phyloP scores from a whole-genome alignment of 2,113 vertebrate species.

The Chloroceryle aenea region DNA sequence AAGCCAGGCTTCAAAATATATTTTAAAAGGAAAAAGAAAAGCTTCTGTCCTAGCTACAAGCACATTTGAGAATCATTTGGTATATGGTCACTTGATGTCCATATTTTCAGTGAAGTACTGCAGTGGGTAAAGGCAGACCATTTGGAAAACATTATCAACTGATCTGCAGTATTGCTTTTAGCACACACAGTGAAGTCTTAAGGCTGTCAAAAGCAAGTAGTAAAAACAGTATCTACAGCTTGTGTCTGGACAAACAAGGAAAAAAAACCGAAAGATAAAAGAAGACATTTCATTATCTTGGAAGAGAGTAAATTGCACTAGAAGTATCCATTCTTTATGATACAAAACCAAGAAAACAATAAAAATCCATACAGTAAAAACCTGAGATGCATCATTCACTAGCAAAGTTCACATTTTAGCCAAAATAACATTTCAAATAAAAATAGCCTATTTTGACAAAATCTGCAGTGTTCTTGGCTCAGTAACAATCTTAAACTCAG shows the following conservation, averaged over 20 bases:
- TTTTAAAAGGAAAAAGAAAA: neutral
- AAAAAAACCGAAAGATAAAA: neutral
- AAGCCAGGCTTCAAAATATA: neutral
- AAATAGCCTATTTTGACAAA: neutral
- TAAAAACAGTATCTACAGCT: slow-evolving; percentile 6
- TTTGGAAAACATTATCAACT: neutral
- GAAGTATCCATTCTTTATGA: neutral
- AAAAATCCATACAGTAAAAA: neutral
- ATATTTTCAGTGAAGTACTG: neutral
- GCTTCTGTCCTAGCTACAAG: neutral
- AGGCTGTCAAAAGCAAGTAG: slow-evolving; percentile 36
- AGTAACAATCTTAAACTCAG: neutral
- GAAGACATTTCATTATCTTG: neutral
- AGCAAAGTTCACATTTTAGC: slow-evolving; percentile 24
- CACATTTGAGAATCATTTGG: neutral
- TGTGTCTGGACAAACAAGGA: neutral
- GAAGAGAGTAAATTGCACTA: slow-evolving; percentile 9
- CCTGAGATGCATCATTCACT: slow-evolving; percentile 20
- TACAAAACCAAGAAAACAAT: neutral
- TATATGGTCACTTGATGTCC: neutral
- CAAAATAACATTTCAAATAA: neutral
- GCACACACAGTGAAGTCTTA: neutral
- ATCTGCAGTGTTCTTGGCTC: neutral
- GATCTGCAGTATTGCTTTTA: slow-evolving; percentile 1
- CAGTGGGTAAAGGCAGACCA: neutral